Conservation (phyloP, 2,797 vertebrate species). For the Tamandua tetradactyla region DNA sequence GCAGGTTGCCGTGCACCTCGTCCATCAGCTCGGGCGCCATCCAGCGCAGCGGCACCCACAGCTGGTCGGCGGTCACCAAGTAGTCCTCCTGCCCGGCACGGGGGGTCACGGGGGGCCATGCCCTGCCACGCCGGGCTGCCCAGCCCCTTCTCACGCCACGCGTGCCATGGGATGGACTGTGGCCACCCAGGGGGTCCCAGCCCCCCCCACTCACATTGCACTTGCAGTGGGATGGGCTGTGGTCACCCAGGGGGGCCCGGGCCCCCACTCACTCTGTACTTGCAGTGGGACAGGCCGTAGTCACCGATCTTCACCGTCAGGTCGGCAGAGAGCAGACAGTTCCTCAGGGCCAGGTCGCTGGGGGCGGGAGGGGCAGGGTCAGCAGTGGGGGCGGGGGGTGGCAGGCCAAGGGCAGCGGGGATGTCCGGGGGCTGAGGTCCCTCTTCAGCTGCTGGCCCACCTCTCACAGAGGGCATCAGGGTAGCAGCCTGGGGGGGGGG, state of each 20-base stretch:
- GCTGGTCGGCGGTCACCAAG: conserved; percentile 94
- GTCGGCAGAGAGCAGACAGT: conserved; percentile 93
- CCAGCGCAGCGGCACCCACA: conserved; percentile 96
- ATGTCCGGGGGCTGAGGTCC: too few relatives aligned
- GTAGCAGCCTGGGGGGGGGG: too few relatives aligned
- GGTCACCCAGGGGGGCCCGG: too few relatives aligned
- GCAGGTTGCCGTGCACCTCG: conserved; percentile 95
- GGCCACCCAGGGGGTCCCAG: too few relatives aligned
- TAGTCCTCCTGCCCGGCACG: conserved; percentile 92
- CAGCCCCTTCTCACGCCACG: too few relatives aligned
- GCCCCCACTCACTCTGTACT: conserved; percentile 92
- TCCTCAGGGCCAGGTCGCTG: conserved; percentile 97
- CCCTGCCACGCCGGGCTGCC: fast-evolving
- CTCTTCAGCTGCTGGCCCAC: too few relatives aligned
- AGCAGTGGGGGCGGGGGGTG: not conserved
- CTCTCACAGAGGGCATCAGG: too few relatives aligned
- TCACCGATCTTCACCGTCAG: conserved; percentile 97
- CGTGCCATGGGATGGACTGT: too few relatives aligned
- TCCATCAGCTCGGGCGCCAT: conserved; percentile 97
- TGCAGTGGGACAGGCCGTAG: conserved; percentile 94
- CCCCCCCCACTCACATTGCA: not conserved
- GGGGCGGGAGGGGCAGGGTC: conserved; percentile 63
- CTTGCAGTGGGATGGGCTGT: too few relatives aligned
- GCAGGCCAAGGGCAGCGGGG: not conserved
- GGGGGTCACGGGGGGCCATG: conserved; percentile 53